These are phyloP conservation scores for Drosophila sechellia DNA, from an alignment of 1,140 invertebrate species.

Conservation along the genomic window DNA sequence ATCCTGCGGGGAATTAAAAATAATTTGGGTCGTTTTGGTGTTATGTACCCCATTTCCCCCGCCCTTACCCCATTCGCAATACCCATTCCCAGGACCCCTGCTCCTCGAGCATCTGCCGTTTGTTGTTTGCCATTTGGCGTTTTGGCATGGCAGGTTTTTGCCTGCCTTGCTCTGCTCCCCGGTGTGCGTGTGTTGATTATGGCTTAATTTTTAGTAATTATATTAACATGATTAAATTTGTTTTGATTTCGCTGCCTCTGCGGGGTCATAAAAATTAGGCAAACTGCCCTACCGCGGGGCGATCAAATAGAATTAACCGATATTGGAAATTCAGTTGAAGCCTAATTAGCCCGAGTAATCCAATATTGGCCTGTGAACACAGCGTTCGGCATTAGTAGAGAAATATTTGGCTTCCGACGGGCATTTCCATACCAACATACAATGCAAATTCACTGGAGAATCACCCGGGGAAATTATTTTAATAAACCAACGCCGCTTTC, in stretches of 20 bases:
- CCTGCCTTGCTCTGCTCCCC: background rate
- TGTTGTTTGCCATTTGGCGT: slow-evolving; percentile 39
- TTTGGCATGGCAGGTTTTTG: slow-evolving; percentile 47
- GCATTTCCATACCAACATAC: background rate
- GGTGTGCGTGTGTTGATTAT: slow-evolving; percentile 64
- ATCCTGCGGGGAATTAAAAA: slow-evolving; percentile 81
- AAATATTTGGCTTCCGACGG: slow-evolving; percentile 18
- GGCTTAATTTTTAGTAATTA: slow-evolving; percentile 83
- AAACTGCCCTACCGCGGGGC: background rate
- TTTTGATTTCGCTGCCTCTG: slow-evolving; percentile 68
- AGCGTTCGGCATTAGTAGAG: slow-evolving; percentile 7
- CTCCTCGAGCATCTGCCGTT: slow-evolving; percentile 4
- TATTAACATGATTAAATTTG: slow-evolving; percentile 83
- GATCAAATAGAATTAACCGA: background rate
- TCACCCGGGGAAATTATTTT: slow-evolving; percentile 24
- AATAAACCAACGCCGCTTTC: slow-evolving; percentile 14
- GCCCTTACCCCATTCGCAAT: background rate
- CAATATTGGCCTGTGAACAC: slow-evolving; percentile 29
- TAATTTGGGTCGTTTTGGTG: slow-evolving; percentile 82
- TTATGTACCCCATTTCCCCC: slow-evolving; percentile 16
- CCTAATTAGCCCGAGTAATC: slow-evolving; percentile 38
- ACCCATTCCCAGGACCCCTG: background rate
- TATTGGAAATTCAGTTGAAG: slow-evolving; percentile 11
- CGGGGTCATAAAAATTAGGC: slow-evolving; percentile 6
- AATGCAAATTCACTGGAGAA: slow-evolving; percentile 9